Conservation (phyloP, 2,888 invertebrate genomes). For the Epistrophe eligans region DNA sequence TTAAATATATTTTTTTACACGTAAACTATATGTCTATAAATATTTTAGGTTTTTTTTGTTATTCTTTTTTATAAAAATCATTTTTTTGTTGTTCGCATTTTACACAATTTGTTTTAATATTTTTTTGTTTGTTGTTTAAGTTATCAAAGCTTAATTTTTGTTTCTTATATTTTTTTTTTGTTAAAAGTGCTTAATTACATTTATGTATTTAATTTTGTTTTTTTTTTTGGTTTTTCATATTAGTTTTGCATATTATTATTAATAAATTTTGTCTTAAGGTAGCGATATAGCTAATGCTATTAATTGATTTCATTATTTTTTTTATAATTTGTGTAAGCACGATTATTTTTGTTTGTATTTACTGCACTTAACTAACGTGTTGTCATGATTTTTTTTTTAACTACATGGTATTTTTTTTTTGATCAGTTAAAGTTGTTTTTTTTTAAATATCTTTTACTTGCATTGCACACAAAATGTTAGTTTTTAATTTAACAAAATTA, state of each 20-base stretch:
- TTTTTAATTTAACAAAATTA: not conserved
- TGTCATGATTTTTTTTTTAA: slow-evolving; percentile 53
- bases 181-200: slow-evolving; percentile 71
- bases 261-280: slow-evolving; percentile 74
- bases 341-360: slow-evolving; percentile 60
- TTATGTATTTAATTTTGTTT: slow-evolving; percentile 45
- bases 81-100: slow-evolving; percentile 71
- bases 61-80: slow-evolving; percentile 75
- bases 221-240: slow-evolving; percentile 48
- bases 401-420: slow-evolving; percentile 48
- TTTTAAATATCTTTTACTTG: slow-evolving; percentile 25
- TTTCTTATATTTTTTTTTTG: slow-evolving; percentile 40
- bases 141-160: slow-evolving; percentile 73
- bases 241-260: slow-evolving; percentile 72
- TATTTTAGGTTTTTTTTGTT: slow-evolving; percentile 77
- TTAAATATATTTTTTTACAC: slow-evolving; percentile 73
- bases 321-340: slow-evolving; percentile 67
- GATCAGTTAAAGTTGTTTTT: slow-evolving; percentile 56
- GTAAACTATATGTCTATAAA: slow-evolving; percentile 74
- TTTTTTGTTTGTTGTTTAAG: slow-evolving; percentile 45
- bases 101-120: slow-evolving; percentile 64
- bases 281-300: slow-evolving; percentile 78
- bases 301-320: slow-evolving; percentile 71
- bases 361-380: slow-evolving; percentile 68
- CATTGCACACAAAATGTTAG: slow-evolving; percentile 45